Conservation (phyloP, 2,797 vertebrate species). For the Manis pentadactyla region DNA sequence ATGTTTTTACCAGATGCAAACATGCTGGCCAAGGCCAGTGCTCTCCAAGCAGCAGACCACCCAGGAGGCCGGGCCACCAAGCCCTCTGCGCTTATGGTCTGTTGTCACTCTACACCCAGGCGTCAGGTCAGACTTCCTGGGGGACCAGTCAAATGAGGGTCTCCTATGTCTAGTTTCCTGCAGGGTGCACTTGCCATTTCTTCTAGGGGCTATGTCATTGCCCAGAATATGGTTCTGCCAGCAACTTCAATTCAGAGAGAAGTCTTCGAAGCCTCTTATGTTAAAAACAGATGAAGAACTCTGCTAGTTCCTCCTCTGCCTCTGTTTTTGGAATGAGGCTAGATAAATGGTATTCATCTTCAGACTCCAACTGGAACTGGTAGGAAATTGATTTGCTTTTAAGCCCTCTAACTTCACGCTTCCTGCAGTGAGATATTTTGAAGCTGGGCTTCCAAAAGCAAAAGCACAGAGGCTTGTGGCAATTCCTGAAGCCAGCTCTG, state of each 20-base stretch:
- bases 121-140: background rate
- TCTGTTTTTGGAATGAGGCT: background rate
- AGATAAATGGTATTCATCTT: background rate
- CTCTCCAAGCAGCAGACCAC: background rate
- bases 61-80: background rate
- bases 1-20: slow-evolving; percentile 59
- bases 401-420: slow-evolving; percentile 1
- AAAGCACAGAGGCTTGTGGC: background rate
- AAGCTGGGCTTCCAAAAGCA: background rate
- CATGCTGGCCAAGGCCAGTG: background rate
- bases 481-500: background rate
- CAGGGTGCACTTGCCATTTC: background rate
- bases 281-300: background rate
- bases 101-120: background rate
- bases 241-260: background rate
- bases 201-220: background rate
- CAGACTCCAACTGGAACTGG: background rate
- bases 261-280: background rate
- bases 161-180: background rate
- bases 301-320: background rate
- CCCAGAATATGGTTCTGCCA: background rate
- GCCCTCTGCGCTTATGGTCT: background rate
- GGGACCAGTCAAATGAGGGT: rapidly evolving
- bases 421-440: background rate
- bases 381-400: slow-evolving; percentile 45